Evolutionary conservation across 2,797 vertebrate species (phyloP), one percentile per base, ranked within the genome.

Genomic region (Huso huso): DNA sequence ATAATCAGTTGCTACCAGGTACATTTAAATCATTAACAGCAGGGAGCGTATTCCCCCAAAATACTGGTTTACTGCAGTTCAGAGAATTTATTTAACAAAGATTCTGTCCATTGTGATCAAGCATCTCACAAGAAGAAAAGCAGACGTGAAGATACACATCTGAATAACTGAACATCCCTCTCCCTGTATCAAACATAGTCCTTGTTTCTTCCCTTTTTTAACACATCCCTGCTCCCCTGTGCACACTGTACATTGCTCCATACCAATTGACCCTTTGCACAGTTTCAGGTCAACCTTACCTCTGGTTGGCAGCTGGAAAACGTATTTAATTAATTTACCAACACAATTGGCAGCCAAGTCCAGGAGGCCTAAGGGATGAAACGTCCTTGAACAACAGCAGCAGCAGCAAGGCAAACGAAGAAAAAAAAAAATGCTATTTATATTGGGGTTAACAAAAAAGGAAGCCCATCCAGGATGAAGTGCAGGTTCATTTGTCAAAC

Each of bases 291-390:
- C 61, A 62, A 7, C 11, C 18, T 37, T 62, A 62, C 48, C 48
- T 62, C 61, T 62, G 5, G 61, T 10, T 62, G 61, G 18, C 61
- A 62, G 18, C 18, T 62, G n/a, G 61, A 62, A 62, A 62, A 62
- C 61, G 18, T 18, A 62, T 62, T 62, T 62, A 62, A 62, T 62
- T 62, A 62, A 62, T 62, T 18, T 62, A 62, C 7, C 37, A 12
- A 48, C 13, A 37, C 6, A 48, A 62, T 8, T 62, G 61, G 18
- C 61, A 15, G 48, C 18, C 18, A 15, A n/a, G 61, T 48, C 61
- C 48, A 18, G 13, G 18, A 62, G 48, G 61, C 61, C 61, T 62
- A 23, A 37, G 61, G 61, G 61, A 62, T 62, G 48, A 62, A 62
- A 62, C 37, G 15, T 48, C 61, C 61, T 62, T 62, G 61, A 37